These are phyloP conservation scores for Cyaniris semiargus DNA, from an alignment of 2,888 invertebrate species.

Conservation along the genomic window DNA sequence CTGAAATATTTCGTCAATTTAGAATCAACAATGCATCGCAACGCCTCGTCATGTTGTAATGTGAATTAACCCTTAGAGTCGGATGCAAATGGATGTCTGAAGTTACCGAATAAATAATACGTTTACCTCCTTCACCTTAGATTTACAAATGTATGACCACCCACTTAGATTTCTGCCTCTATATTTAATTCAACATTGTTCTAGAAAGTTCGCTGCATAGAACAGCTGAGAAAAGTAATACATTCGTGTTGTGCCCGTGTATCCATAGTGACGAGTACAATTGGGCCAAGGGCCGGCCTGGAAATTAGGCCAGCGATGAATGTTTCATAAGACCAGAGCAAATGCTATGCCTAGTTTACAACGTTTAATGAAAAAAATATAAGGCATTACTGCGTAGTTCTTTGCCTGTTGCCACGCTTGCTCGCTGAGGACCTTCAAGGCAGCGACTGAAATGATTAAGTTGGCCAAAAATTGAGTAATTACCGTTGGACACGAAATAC, in stretches of 20 bases:
- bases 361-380: constrained; percentile 22
- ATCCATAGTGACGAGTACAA: constrained; percentile 39
- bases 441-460: background rate
- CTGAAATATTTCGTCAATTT: background rate
- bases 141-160: background rate
- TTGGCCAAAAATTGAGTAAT: background rate
- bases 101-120: background rate
- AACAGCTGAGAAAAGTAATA: background rate
- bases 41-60: too few relatives aligned
- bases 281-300: constrained; percentile 40
- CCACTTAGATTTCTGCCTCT: background rate
- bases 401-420: background rate
- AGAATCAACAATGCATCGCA: background rate
- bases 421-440: background rate
- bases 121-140: background rate
- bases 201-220: constrained; percentile 7
- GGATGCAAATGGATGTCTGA: background rate
- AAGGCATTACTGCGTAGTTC: background rate
- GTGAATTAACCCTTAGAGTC: background rate
- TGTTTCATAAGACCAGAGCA: constrained; percentile 29
- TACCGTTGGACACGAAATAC: background rate
- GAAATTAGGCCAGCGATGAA: constrained; percentile 37
- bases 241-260: constrained; percentile 36
- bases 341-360: constrained; percentile 20
- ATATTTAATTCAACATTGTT: background rate